Conservation (phyloP, 2,888 invertebrate species). For the Rhamphomyia laevipes region DNA sequence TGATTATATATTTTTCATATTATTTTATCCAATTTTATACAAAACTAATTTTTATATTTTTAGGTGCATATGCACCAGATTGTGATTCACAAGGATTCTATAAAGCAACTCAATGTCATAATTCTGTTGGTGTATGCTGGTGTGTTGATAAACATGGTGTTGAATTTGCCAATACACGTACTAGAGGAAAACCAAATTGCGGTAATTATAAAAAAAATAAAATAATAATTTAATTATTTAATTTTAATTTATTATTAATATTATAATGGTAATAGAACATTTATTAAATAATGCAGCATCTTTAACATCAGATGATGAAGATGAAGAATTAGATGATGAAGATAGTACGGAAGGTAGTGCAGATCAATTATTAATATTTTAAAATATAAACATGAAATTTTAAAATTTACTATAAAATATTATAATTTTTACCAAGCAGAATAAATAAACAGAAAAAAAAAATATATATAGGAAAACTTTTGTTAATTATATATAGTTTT, state of each 20-base stretch:
- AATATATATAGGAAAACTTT: neutral
- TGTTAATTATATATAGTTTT: too few species aligned
- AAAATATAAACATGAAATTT: constrained; percentile 24
- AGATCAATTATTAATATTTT: constrained; percentile 65
- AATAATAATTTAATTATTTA: too few species aligned
- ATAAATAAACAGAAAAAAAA: constrained; percentile 4
- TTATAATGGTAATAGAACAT: constrained; percentile 27
- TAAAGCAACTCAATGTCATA: constrained; percentile 76
- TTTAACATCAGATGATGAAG: constrained; percentile 57
- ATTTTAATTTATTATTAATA: neutral
- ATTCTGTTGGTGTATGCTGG: constrained; percentile 81
- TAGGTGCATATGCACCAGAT: constrained; percentile 64
- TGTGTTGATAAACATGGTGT: constrained; percentile 87
- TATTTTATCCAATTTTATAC: neutral
- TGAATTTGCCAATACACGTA: constrained; percentile 74
- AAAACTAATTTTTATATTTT: constrained; percentile 11
- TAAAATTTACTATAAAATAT: constrained; percentile 5
- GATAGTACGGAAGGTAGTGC: constrained; percentile 66
- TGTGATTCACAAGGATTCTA: constrained; percentile 83
- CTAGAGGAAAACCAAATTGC: constrained; percentile 67
- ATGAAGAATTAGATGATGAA: constrained; percentile 55
- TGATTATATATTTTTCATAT: constrained; percentile 14
- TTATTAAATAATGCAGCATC: constrained; percentile 48
- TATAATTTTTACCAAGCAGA: constrained; percentile 10
- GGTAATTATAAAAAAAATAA: constrained; percentile 41